These are phyloP conservation scores for Cebidichthys violaceus DNA, from an alignment of 2,113 vertebrate species.

Conservation along the genomic window DNA sequence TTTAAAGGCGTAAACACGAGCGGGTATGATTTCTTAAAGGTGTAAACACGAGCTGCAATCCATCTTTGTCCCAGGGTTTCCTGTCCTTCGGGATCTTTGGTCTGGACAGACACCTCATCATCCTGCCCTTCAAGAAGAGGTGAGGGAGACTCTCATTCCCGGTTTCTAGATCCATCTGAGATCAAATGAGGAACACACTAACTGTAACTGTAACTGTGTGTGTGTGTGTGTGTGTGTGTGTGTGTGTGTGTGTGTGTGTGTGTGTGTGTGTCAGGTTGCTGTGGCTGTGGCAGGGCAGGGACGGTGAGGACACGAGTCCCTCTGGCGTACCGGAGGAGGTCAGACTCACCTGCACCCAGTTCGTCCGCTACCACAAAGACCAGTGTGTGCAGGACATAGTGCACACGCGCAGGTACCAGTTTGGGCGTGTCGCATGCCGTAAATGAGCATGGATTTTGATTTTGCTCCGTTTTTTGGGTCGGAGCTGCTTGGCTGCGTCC, in stretches of 20 bases:
- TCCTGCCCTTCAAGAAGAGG: slow-evolving; percentile 96
- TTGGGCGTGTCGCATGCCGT: background rate
- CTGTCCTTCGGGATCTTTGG: slow-evolving; percentile 97
- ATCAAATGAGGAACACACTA: background rate
- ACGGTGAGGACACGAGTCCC: slow-evolving; percentile 73
- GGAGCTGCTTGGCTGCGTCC: background rate
- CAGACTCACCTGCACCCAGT: slow-evolving; percentile 95
- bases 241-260: slow-evolving; percentile 25
- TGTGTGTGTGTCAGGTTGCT: slow-evolving; percentile 83
- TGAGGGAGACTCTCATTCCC: slow-evolving; percentile 60
- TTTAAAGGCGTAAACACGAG: no score
- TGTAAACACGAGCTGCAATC: no score
- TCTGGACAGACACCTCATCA: slow-evolving; percentile 95
- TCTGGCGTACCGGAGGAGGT: slow-evolving; percentile 90
- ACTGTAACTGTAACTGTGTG: background rate
- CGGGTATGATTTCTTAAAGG: no score
- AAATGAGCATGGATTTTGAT: background rate
- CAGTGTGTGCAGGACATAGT: slow-evolving; percentile 93
- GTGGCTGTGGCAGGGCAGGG: slow-evolving; percentile 88
- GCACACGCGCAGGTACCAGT: slow-evolving; percentile 88
- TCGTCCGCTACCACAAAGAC: slow-evolving; percentile 94
- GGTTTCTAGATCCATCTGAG: background rate
- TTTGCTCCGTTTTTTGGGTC: background rate
- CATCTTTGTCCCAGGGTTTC: slow-evolving; percentile 88
- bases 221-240: background rate